These are phyloP conservation scores for Neomicropteryx cornuta DNA, from an alignment of 1,140 invertebrate genomes.

Conservation along the genomic window DNA sequence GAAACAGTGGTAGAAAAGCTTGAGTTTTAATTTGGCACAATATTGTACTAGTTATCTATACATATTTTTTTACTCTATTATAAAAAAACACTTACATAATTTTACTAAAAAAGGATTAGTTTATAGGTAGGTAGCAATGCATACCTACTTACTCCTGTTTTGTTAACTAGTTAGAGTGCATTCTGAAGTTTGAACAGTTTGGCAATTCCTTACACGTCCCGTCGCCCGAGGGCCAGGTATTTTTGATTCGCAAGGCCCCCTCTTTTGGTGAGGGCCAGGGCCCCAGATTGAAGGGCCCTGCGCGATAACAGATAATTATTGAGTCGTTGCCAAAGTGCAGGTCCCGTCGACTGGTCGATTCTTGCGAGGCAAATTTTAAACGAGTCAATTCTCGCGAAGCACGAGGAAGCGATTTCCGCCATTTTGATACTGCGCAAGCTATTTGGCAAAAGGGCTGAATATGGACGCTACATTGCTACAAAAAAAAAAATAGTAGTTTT, in stretches of 20 bases:
- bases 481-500: too few species aligned
- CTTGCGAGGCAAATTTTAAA: conserved; percentile 22
- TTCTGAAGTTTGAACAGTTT: too few species aligned
- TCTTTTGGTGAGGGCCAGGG: too few species aligned
- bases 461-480: too few species aligned
- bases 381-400: conserved; percentile 30
- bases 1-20: neutral
- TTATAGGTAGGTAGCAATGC: neutral
- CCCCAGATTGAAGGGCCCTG: too few species aligned
- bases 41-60: too few species aligned
- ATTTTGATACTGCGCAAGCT: too few species aligned
- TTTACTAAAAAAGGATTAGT: neutral
- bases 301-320: conserved; percentile 35
- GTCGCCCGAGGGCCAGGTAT: conserved; percentile 26
- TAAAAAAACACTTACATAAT: neutral
- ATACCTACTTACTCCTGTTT: too few species aligned
- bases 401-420: too few species aligned
- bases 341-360: conserved; percentile 18
- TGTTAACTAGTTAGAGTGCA: too few species aligned
- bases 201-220: too few species aligned
- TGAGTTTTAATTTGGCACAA: neutral
- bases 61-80: neutral
- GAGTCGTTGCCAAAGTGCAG: conserved; percentile 30
- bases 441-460: too few species aligned
- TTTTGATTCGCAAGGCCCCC: conserved; percentile 18